Conservation (phyloP, 2,113 vertebrate genomes). For the Anolis sagrei region DNA sequence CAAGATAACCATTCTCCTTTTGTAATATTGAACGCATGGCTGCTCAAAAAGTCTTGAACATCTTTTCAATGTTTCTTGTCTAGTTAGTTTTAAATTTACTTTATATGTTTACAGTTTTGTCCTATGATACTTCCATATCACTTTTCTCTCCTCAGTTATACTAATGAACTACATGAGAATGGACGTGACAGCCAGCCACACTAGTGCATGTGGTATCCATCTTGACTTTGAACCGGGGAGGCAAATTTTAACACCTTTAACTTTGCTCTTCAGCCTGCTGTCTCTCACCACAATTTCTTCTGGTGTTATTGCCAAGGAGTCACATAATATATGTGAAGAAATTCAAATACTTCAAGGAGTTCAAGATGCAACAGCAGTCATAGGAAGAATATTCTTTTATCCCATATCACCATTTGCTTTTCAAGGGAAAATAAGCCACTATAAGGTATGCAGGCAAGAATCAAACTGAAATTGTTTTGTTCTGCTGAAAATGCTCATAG, state of each 20-base stretch:
- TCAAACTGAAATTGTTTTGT: background rate
- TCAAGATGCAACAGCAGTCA: constrained; percentile 29
- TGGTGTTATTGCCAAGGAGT: constrained; percentile 19
- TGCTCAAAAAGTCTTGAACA: background rate
- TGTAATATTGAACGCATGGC: background rate
- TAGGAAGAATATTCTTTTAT: constrained; percentile 61
- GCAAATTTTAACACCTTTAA: accelerated
- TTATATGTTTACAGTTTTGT: background rate
- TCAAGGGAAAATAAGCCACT: constrained; percentile 9
- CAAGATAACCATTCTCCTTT: background rate
- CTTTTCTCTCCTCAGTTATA: accelerated
- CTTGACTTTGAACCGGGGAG: accelerated
- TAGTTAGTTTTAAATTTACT: accelerated
- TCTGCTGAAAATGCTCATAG: background rate
- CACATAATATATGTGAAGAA: constrained; percentile 11
- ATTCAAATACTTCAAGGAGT: constrained; percentile 43
- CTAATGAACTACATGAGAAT: background rate
- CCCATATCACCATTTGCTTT: constrained; percentile 52
- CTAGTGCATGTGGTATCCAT: accelerated
- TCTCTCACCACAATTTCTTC: background rate
- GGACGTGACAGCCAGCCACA: background rate
- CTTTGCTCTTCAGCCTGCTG: background rate
- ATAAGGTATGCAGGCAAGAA: constrained; percentile 51
- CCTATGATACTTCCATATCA: accelerated
- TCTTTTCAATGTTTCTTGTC: background rate